Percentiles rank a stretch among this genome's conserved stretches.
Evolutionary conservation across 2,797 vertebrate species (phyloP).

Genomic region (Sternotherus odoratus): DNA sequence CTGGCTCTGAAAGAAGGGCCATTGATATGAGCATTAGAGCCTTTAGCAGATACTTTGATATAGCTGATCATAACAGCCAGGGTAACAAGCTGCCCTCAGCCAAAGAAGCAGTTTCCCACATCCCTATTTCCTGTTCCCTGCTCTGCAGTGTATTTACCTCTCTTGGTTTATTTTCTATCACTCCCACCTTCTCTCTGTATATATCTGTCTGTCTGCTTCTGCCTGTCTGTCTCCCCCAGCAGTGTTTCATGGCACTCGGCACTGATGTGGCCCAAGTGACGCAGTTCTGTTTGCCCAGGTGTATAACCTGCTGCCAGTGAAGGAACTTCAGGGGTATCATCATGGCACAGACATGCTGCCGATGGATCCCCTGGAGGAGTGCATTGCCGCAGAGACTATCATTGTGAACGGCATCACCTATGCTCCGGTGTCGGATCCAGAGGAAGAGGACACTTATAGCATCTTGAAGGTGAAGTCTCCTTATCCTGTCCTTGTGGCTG

Average conservation of each 20-base stretch:
- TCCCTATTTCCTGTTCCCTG: background rate
- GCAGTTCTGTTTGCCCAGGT: slow-evolving; percentile 66
- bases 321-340: slow-evolving; percentile 64
- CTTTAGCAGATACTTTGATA: background rate
- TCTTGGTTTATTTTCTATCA: background rate
- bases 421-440: background rate
- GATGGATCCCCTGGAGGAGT: background rate
- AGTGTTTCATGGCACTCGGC: background rate
- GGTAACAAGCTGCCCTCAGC: background rate
- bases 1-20: background rate
- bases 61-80: background rate
- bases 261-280: background rate
- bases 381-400: background rate
- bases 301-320: slow-evolving; percentile 75
- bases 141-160: background rate
- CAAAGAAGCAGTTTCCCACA: background rate
- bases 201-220: background rate
- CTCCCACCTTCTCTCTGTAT: background rate
- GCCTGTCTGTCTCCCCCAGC: background rate
- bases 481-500: background rate
- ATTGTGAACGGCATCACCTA: slow-evolving; percentile 16
- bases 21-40: background rate
- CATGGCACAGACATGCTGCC: background rate
- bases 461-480: slow-evolving; percentile 47
- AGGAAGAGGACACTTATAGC: slow-evolving; percentile 24